Base-by-base conservation (phyloP, 2,113 vertebrate genomes). In the Trachemys scripta region DNA sequence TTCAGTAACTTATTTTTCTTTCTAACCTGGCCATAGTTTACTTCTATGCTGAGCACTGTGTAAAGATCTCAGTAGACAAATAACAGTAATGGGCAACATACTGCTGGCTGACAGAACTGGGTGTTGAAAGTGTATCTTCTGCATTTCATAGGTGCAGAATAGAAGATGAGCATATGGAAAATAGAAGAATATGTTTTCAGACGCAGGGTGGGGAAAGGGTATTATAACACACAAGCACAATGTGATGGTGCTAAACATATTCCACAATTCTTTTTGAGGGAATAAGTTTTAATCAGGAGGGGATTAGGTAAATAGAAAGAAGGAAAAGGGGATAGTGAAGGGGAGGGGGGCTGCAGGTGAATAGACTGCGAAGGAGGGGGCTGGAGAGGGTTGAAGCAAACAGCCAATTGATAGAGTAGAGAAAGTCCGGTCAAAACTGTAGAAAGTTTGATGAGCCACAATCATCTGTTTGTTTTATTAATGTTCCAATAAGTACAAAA, bases 91-190 rank as follows among this genome's bases (percentile, higher is more conserved):
- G 27, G 42, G 6, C 20, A 76, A 42, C 24, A 47, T 47, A 88
- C 87, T 96, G 93, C 94, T 97, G 97, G 94, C 96, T 97, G 94
- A 96, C 96, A 93, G 97, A 78, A 97, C 93, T 94, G 94, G 92
- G 94, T 89, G 81, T 57, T 93, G 92, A 38, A 90, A 95, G 90
- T 94, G 78, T 92, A 95, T 95, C 90, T 96, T 89, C 90, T 97
- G 93, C 89, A 91, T 92, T 87, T 95, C 94, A 95, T 97, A 97
- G 94, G 93, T 95, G 93, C 1, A 12, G 92, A 57, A 56, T 29
- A 57, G 81, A 89, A 93, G 94, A 97, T 91, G 93, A 97, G 87
- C 87, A 49, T 92, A 92, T 94, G 90, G 93, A 96, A 96, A 97
- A 95, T 82, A 78, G 69, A 81, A 93, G 89, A 90, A 96, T 85